Evolutionary conservation across 92 coral and sea anemone genomes (phyloP).

Genomic region (Hydrozoanthus gracilis): DNA sequence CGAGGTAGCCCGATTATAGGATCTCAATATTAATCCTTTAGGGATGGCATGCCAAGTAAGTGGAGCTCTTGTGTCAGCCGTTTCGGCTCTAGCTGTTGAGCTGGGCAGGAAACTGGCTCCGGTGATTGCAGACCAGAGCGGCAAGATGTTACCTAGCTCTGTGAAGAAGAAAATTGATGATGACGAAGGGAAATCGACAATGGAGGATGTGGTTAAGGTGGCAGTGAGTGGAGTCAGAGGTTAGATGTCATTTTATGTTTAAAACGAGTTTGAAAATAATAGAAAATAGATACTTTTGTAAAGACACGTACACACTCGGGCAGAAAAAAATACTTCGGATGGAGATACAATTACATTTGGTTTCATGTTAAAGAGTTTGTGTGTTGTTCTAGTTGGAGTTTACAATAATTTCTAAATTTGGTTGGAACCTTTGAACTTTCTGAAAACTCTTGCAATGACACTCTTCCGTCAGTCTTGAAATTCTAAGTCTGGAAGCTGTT

Average conservation of each 20-base stretch:
- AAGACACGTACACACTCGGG: no score
- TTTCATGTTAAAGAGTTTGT: no score
- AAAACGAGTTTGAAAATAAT: no score
- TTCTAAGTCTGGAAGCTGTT: no score
- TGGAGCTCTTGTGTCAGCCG: conserved; percentile 83
- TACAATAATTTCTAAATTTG: no score
- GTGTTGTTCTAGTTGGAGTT: no score
- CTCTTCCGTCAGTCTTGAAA: no score
- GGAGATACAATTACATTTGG: no score
- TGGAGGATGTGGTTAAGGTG: conserved; percentile 85
- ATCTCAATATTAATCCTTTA: conserved; percentile 21
- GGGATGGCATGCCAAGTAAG: conserved; percentile 99
- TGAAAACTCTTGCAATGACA: no score
- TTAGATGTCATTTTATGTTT: not conserved
- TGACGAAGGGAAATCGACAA: conserved; percentile 73
- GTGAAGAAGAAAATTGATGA: conserved; percentile 66
- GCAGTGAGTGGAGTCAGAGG: conserved; percentile 95
- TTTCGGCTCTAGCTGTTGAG: conserved; percentile 87
- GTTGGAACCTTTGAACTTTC: no score
- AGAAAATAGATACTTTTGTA: no score
- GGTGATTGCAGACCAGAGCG: conserved; percentile 87
- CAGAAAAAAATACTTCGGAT: no score
- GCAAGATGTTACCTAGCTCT: conserved; percentile 67
- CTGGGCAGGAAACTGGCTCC: conserved; percentile 92
- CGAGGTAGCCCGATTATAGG: not conserved